Conservation (phyloP, 2,888 invertebrate genomes). For the Gnatocerus cornutus region DNA sequence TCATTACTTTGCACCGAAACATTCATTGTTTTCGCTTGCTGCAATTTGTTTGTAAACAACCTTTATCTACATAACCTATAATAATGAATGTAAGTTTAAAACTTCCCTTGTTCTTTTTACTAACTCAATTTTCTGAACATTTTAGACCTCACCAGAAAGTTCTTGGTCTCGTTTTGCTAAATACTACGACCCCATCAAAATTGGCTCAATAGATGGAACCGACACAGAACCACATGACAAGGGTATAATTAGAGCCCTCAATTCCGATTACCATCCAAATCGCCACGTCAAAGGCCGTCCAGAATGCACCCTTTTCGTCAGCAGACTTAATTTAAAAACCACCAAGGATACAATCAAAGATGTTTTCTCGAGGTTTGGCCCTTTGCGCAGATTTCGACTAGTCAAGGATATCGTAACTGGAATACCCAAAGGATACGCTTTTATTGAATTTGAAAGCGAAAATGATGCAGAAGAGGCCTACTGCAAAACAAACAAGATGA, state of each 20-base stretch:
- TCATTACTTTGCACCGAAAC: too few species aligned
- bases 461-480: constrained; percentile 78
- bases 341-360: constrained; percentile 75
- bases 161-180: constrained; percentile 75
- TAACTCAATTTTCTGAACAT: not conserved
- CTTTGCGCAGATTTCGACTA: constrained; percentile 77
- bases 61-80: too few species aligned
- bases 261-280: constrained; percentile 79
- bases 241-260: constrained; percentile 81
- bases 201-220: constrained; percentile 91
- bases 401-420: constrained; percentile 86
- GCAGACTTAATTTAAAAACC: constrained; percentile 80
- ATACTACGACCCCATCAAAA: constrained; percentile 85
- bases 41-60: too few species aligned
- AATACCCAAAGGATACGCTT: constrained; percentile 88
- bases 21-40: too few species aligned
- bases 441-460: constrained; percentile 84
- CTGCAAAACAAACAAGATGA: constrained; percentile 74
- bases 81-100: constrained; percentile 14
- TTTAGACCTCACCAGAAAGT: constrained; percentile 17
- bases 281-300: constrained; percentile 80
- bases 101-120: not conserved
- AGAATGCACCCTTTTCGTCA: constrained; percentile 83
- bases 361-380: constrained; percentile 79
- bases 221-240: constrained; percentile 88